A percentile compares a stretch with the other conserved stretches of the same genome.
Conservation (phyloP, 2,888 invertebrate genomes). For the Lysandra bellargus region DNA sequence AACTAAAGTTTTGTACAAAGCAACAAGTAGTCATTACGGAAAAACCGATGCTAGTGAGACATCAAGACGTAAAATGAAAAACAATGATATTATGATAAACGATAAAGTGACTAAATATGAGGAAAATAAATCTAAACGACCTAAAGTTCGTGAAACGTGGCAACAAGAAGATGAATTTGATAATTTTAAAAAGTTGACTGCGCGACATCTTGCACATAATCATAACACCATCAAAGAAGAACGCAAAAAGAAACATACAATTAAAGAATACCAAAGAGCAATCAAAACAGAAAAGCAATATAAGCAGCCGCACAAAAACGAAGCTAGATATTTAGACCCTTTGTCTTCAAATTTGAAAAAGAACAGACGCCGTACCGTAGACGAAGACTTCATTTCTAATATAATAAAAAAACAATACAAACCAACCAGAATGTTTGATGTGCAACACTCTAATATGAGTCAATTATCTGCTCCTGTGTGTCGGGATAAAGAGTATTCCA, state of each 20-base stretch:
- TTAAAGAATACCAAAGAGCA: slow-evolving; percentile 43
- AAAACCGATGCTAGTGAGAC: slow-evolving; percentile 50
- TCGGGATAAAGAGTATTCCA: slow-evolving; percentile 59
- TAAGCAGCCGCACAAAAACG: slow-evolving; percentile 41
- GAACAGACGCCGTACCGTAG: slow-evolving; percentile 46
- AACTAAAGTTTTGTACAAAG: slow-evolving; percentile 57
- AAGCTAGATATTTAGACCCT: slow-evolving; percentile 34
- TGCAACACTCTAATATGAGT: slow-evolving; percentile 58
- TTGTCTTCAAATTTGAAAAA: neutral
- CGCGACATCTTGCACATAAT: slow-evolving; percentile 48
- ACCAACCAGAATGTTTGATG: slow-evolving; percentile 62
- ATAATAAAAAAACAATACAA: slow-evolving; percentile 66
- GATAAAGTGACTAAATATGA: slow-evolving; percentile 13
- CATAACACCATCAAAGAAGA: slow-evolving; percentile 37
- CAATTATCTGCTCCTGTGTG: slow-evolving; percentile 70
- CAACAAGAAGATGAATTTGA: slow-evolving; percentile 36
- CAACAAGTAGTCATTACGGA: slow-evolving; percentile 47
- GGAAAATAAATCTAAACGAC: slow-evolving; percentile 30
- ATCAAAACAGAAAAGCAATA: slow-evolving; percentile 43
- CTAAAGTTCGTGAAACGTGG: slow-evolving; percentile 29
- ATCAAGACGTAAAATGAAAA: slow-evolving; percentile 35
- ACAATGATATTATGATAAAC: neutral
- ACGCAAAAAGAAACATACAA: slow-evolving; percentile 43
- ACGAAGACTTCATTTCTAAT: slow-evolving; percentile 64
- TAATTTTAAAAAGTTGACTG: slow-evolving; percentile 40